Evolutionary conservation across 2,113 vertebrate genomes (phyloP).

Genomic region (Lasiurus cinereus): DNA sequence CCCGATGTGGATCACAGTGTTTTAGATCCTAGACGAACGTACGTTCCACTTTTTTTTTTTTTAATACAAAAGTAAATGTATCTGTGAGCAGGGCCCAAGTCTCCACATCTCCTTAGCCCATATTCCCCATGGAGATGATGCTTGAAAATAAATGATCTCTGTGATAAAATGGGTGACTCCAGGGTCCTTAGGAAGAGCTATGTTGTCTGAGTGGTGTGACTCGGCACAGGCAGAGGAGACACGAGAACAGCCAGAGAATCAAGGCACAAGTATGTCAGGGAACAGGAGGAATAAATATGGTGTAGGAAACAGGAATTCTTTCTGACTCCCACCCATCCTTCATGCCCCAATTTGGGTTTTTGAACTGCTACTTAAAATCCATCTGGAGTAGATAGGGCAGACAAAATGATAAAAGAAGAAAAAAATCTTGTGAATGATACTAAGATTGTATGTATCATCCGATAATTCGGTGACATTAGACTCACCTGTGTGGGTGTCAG

Average conservation of each 20-base stretch:
- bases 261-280: rapidly evolving
- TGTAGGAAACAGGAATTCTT: not conserved
- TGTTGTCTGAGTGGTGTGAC: not conserved
- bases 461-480: not conserved
- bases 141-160: not conserved
- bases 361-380: not conserved
- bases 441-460: not conserved
- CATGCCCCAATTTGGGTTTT: not conserved
- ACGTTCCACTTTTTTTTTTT: not conserved
- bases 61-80: not conserved
- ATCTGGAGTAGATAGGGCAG: not conserved
- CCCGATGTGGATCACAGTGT: rapidly evolving
- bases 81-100: not conserved
- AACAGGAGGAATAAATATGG: rapidly evolving
- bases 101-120: not conserved
- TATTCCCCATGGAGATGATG: not conserved
- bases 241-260: too few relatives aligned
- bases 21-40: not conserved
- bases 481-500: too few relatives aligned
- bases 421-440: not conserved
- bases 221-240: not conserved
- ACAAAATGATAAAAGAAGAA: not conserved
- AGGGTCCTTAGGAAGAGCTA: not conserved
- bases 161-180: not conserved
- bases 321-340: not conserved